Evolutionary conservation across 2,888 invertebrate species (phyloP), one percentile per base, ranked within the genome.

Genomic region (Yponomeuta sedellus): DNA sequence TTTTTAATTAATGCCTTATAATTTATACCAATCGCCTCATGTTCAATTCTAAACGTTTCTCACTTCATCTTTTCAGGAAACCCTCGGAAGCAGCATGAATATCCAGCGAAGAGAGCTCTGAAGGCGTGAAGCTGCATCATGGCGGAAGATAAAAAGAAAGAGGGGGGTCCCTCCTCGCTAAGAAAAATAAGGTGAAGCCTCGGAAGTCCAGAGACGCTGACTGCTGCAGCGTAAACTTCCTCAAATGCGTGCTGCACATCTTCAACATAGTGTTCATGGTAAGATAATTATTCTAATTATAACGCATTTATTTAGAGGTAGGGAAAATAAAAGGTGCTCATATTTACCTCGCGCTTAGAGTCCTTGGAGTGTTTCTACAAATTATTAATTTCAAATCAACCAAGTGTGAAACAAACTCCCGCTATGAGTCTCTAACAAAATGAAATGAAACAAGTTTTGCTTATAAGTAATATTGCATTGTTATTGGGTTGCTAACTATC

Each of bases 231-330:
- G 93, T 96, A 69, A 94, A 94, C 82, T 95, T 96, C 79, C 92
- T 96, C 72, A 96, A 96, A 89, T 95, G 95, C 80, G 94, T 96
- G 71, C 93, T 97, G 69, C 95, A 96, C 85, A 94, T 96, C 75
- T 96, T 96, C 92, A 97, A 96, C 81, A 93, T 96, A 67, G 93
- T 97, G 69, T 95, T 96, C 81, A 91, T 96, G 93, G 97, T 97
- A 84, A 94, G 96, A 71, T 44, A 61, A n/a, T n/a, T n/a, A n/a
- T n/a, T n/a, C 34, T 34, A 8, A 34, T 34, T 34, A 5, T 34
- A 8, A 34, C 34, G 5, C 34, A 1, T 34, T 5, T 34, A 34
- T 8, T 34, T 6, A 34, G 34, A 34, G 34, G 8, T 34, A 25
- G 5, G 25, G 25, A 25, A 25, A 4, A 6, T 34, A 8, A 34